Evolutionary conservation across 2,888 invertebrate species (phyloP).

Genomic region (Drosophila kambysellisi): DNA sequence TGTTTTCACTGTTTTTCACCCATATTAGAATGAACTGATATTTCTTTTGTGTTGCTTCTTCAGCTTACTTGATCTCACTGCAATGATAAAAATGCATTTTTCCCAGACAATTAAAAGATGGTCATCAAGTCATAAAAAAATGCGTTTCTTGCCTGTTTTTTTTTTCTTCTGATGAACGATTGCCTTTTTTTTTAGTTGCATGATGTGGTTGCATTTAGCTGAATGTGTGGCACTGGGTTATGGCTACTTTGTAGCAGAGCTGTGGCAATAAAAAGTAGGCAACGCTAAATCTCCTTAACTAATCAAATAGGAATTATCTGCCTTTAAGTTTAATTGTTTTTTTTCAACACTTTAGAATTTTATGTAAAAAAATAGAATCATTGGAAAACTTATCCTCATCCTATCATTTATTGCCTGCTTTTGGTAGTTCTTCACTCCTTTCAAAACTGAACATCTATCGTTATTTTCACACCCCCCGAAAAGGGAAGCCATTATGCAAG

Average conservation of each 20-base stretch:
- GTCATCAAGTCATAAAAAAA: constrained; percentile 55
- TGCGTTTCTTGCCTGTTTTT: constrained; percentile 23
- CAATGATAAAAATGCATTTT: constrained; percentile 63
- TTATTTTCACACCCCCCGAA: constrained; percentile 16
- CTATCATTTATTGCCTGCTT: not conserved
- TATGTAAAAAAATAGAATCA: not conserved
- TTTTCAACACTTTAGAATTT: not conserved
- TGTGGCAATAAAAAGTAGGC: constrained; percentile 18
- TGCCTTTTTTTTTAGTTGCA: constrained; percentile 28
- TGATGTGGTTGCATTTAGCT: constrained; percentile 15
- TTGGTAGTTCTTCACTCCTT: not conserved
- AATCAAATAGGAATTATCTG: not conserved
- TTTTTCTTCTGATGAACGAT: constrained; percentile 19
- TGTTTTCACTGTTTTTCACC: constrained; percentile 15
- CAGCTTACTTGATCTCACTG: constrained; percentile 47
- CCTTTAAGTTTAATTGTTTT: not conserved
- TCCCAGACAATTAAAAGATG: constrained; percentile 76
- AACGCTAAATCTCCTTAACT: constrained; percentile 4
- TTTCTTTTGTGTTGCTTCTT: constrained; percentile 19
- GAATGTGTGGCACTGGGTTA: constrained; percentile 51
- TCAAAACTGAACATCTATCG: not conserved
- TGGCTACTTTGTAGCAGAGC: constrained; percentile 7
- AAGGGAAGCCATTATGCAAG: constrained; percentile 21
- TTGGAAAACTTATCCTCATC: not conserved
- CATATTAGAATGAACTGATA: constrained; percentile 35